Conservation (phyloP, 1,140 invertebrate genomes). For the Steinernema khuongi region DNA sequence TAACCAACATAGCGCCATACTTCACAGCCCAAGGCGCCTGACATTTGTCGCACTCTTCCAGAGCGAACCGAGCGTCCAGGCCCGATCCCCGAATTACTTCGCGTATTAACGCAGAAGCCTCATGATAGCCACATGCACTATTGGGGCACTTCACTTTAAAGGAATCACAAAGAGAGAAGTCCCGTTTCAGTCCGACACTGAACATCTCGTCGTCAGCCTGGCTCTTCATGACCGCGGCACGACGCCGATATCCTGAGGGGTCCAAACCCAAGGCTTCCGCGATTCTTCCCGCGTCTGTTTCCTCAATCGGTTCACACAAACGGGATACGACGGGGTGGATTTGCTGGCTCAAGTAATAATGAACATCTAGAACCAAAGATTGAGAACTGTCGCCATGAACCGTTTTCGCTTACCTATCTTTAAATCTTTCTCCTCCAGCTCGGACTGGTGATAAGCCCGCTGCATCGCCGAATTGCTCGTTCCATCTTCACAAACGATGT, state of each 20-base stretch:
- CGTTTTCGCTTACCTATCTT: slow-evolving; percentile 60
- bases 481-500: slow-evolving; percentile 79
- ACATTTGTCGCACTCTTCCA: slow-evolving; percentile 29
- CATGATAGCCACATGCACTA: slow-evolving; percentile 11
- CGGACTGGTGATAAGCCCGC: slow-evolving; percentile 85
- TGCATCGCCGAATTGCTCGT: slow-evolving; percentile 73
- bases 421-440: slow-evolving; percentile 69
- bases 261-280: slow-evolving; percentile 75
- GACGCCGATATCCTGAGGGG: not conserved
- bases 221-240: too few relatives aligned
- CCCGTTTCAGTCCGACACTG: slow-evolving; percentile 17
- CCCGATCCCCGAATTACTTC: not conserved
- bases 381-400: not conserved
- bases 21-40: not conserved
- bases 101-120: slow-evolving; percentile 2
- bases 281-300: slow-evolving; percentile 79
- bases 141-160: slow-evolving; percentile 13
- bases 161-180: slow-evolving; percentile 19
- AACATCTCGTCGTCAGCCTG: not conserved
- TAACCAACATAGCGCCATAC: slow-evolving; percentile 2
- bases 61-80: slow-evolving; percentile 13
- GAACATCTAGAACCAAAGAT: slow-evolving; percentile 40
- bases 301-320: slow-evolving; percentile 89
- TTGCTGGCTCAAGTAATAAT: slow-evolving; percentile 63
- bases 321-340: slow-evolving; percentile 87